Evolutionary conservation across 2,113 vertebrate genomes (phyloP).

Genomic region (Phrynosoma blainvillii): DNA sequence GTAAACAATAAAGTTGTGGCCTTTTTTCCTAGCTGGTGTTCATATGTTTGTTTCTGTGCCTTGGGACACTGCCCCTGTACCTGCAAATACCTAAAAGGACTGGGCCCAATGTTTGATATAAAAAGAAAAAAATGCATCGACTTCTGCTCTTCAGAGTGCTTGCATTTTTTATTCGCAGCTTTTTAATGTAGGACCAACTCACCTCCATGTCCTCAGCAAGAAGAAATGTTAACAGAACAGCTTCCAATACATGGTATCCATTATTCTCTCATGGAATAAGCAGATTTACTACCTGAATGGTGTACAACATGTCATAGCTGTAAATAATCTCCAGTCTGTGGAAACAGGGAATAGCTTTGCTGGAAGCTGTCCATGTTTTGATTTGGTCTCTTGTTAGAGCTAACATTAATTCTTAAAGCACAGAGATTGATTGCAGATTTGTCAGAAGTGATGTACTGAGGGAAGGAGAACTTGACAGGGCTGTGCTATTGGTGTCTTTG

Average conservation of each 20-base stretch:
- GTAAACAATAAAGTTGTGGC: too few relatives aligned
- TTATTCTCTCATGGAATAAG: conserved; percentile 66
- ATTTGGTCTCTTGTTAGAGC: conserved; percentile 67
- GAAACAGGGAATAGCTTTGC: conserved; percentile 71
- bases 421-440: conserved; percentile 71
- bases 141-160: neutral
- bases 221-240: conserved; percentile 56
- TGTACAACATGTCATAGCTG: conserved; percentile 38
- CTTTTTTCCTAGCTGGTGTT: too few relatives aligned
- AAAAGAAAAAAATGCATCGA: too few relatives aligned
- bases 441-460: conserved; percentile 63
- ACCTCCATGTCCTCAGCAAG: conserved; percentile 43
- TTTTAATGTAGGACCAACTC: neutral
- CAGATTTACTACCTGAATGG: conserved; percentile 66
- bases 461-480: conserved; percentile 57
- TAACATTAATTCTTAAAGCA: conserved; percentile 72
- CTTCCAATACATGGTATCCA: conserved; percentile 39
- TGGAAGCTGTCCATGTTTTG: conserved; percentile 70
- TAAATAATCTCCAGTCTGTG: conserved; percentile 65
- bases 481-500: conserved; percentile 55
- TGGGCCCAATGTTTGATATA: too few relatives aligned
- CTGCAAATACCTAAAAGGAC: too few relatives aligned
- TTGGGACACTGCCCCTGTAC: too few relatives aligned
- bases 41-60: too few relatives aligned
- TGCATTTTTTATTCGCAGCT: neutral